Conservation (phyloP, 2,113 vertebrate genomes). For the Chlorodrepanis virens region DNA sequence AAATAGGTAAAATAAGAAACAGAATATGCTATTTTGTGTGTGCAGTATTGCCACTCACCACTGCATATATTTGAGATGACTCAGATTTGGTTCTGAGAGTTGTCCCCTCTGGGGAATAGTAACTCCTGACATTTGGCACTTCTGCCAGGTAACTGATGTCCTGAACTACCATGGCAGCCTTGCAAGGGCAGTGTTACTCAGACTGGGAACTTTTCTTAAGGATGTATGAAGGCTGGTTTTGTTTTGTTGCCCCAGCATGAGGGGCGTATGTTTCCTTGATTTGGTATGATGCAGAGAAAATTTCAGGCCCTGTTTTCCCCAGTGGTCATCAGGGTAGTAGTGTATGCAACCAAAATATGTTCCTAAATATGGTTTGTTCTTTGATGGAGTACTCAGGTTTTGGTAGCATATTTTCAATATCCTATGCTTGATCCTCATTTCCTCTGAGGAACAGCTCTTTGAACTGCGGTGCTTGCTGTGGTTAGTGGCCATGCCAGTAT, state of each 20-base stretch:
- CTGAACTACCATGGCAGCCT: neutral
- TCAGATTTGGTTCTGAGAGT: neutral
- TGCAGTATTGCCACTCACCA: neutral
- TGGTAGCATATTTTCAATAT: neutral
- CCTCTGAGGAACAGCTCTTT: neutral
- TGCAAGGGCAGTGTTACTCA: neutral
- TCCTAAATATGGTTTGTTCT: neutral
- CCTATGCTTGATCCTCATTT: neutral
- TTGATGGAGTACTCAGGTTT: neutral
- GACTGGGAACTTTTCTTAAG: neutral
- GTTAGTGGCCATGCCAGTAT: neutral
- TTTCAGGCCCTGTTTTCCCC: neutral
- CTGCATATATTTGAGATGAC: neutral
- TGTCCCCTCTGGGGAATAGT: neutral
- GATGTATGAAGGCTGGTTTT: neutral
- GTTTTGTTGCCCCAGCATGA: neutral
- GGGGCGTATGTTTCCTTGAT: neutral
- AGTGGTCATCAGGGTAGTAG: neutral
- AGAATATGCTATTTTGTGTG: neutral
- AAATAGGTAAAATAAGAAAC: slow-evolving; percentile 6
- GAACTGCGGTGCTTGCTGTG: neutral
- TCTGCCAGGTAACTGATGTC: neutral
- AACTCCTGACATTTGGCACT: neutral
- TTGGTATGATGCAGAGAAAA: neutral
- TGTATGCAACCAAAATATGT: neutral